Evolutionary conservation across 2,888 invertebrate genomes (phyloP).

Genomic region (Drosophila imparisetae): DNA sequence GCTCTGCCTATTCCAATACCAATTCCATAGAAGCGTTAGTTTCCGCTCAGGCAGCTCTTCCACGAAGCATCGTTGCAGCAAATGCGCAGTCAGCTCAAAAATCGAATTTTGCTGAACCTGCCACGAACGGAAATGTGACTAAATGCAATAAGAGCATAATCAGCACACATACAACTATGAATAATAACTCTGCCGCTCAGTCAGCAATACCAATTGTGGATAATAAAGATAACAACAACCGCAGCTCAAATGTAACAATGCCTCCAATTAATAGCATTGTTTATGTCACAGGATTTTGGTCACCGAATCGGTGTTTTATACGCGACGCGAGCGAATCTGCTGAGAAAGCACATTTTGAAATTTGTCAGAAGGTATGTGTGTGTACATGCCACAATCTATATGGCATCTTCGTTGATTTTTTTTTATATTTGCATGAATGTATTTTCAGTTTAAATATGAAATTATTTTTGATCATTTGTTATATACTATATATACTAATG

Average conservation of each 20-base stretch:
- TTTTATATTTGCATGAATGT: not conserved
- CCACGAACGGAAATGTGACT: not conserved
- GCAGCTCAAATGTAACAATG: conserved; percentile 1
- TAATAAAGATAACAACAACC: not conserved
- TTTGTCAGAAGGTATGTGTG: conserved; percentile 40
- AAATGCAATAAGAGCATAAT: not conserved
- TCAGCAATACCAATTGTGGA: not conserved
- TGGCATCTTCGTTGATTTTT: not conserved
- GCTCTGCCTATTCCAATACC: conserved; percentile 26
- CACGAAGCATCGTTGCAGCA: too few relatives aligned
- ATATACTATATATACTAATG: not conserved
- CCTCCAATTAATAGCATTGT: conserved; percentile 42
- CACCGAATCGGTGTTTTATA: conserved; percentile 50
- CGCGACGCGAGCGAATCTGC: conserved; percentile 40
- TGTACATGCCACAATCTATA: not conserved
- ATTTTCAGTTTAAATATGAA: not conserved
- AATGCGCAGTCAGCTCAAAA: not conserved
- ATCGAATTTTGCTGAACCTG: not conserved
- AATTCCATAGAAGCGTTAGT: not conserved
- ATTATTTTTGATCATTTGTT: not conserved
- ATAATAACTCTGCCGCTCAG: not conserved
- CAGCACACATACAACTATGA: not conserved
- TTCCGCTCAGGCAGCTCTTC: not conserved
- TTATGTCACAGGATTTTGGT: conserved; percentile 36
- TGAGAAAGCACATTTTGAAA: conserved; percentile 25